Evolutionary conservation across 1,140 invertebrate genomes (phyloP).

Genomic region (Lamellibrachia luymesi): DNA sequence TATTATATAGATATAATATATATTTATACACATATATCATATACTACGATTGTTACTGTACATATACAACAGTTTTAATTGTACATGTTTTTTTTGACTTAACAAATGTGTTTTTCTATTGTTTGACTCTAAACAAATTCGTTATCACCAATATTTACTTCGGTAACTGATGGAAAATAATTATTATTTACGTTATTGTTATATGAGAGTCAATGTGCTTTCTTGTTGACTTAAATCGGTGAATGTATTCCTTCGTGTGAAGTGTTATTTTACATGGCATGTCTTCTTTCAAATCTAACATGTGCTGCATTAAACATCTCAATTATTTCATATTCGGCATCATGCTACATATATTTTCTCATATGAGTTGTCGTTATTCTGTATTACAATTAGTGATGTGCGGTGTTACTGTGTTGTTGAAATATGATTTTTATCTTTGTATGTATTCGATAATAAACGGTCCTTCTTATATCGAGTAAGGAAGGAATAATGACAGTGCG

Average conservation of each 20-base stretch:
- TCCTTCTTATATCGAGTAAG: neutral
- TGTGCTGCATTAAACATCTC: neutral
- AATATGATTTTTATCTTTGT: neutral
- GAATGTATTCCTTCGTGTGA: neutral
- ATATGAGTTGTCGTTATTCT: neutral
- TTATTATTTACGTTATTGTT: neutral
- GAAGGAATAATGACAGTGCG: neutral
- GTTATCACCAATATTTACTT: neutral
- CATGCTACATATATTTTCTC: neutral
- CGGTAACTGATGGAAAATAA: neutral
- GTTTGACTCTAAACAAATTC: neutral
- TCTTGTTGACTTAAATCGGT: neutral
- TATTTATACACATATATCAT: too few relatives aligned
- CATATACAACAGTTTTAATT: neutral
- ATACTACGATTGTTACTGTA: neutral
- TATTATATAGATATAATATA: too few relatives aligned
- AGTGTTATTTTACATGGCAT: neutral
- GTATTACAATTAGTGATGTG: neutral
- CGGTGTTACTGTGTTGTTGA: neutral
- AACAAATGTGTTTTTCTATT: neutral
- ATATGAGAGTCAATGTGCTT: neutral
- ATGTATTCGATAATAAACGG: neutral
- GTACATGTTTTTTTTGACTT: neutral
- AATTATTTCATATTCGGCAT: neutral
- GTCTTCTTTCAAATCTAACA: neutral